A percentile compares a stretch with the other conserved stretches of the same genome.
Conservation (phyloP, 1,140 invertebrate species). For the Ceratina calcarata region DNA sequence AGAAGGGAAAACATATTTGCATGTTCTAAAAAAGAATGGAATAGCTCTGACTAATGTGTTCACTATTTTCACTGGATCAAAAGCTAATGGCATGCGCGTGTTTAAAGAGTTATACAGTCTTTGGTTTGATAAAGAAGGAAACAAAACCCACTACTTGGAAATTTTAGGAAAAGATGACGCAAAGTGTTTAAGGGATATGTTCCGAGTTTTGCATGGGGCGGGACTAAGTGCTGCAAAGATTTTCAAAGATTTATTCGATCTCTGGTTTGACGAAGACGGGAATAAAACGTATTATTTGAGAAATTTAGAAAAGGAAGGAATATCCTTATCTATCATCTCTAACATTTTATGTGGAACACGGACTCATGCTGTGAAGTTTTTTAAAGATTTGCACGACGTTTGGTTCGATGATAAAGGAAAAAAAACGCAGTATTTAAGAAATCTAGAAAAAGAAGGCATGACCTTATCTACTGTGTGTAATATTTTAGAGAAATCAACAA, state of each 20-base stretch:
- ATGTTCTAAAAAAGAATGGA: background rate
- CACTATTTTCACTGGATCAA: background rate
- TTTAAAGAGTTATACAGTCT: slow-evolving; percentile 1
- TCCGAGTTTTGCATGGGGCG: background rate
- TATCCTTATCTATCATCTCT: background rate
- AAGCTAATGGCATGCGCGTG: background rate
- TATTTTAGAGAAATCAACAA: background rate
- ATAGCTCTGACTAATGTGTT: background rate
- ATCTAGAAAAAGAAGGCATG: background rate
- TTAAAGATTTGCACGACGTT: background rate
- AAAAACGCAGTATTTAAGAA: background rate
- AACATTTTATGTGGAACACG: background rate
- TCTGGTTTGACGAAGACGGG: slow-evolving; percentile 4
- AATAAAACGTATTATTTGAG: background rate
- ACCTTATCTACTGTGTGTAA: background rate
- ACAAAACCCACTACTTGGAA: slow-evolving; percentile 6
- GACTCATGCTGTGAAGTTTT: background rate
- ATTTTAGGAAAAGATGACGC: background rate
- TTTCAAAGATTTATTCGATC: slow-evolving; percentile 1
- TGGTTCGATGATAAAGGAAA: background rate
- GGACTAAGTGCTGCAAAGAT: background rate
- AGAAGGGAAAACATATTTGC: background rate
- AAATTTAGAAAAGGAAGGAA: background rate
- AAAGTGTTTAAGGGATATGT: background rate
- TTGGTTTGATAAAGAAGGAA: slow-evolving; percentile 3